A percentile compares a stretch with the other conserved stretches of the same genome.
Conservation (phyloP, 2,888 invertebrate species). For the Amiota communis region DNA sequence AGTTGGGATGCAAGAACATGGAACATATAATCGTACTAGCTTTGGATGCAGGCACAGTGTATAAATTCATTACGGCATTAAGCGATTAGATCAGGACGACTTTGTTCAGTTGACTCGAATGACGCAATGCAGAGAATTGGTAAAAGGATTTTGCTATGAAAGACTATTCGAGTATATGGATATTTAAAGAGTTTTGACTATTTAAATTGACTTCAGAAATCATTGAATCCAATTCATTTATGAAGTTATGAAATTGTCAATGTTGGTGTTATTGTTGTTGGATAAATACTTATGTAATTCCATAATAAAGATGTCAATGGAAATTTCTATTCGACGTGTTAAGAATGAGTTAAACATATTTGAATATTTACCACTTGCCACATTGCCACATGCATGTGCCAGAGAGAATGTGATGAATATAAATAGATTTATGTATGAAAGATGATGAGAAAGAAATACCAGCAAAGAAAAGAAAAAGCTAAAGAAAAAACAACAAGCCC, state of each 20-base stretch:
- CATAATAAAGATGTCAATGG: conserved; percentile 15
- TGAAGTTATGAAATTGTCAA: background rate
- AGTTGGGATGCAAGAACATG: no score
- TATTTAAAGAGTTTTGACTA: no score
- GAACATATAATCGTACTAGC: no score
- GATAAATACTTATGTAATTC: background rate
- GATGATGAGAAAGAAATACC: background rate
- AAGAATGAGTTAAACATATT: background rate
- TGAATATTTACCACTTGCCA: background rate
- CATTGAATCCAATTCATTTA: background rate
- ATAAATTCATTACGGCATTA: conserved; percentile 25
- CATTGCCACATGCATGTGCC: background rate
- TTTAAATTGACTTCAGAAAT: background rate
- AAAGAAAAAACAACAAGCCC: background rate
- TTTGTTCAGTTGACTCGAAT: background rate
- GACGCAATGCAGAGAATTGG: background rate
- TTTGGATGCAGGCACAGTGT: background rate
- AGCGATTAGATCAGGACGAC: background rate
- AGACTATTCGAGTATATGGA: no score
- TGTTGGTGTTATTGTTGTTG: background rate
- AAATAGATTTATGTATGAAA: conserved; percentile 22
- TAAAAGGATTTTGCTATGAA: background rate
- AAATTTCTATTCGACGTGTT: background rate
- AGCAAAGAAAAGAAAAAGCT: background rate
- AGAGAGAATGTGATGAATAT: conserved; percentile 11